These are phyloP conservation scores for Penaeus chinensis DNA, from an alignment of 1,140 invertebrate species.

Conservation along the genomic window DNA sequence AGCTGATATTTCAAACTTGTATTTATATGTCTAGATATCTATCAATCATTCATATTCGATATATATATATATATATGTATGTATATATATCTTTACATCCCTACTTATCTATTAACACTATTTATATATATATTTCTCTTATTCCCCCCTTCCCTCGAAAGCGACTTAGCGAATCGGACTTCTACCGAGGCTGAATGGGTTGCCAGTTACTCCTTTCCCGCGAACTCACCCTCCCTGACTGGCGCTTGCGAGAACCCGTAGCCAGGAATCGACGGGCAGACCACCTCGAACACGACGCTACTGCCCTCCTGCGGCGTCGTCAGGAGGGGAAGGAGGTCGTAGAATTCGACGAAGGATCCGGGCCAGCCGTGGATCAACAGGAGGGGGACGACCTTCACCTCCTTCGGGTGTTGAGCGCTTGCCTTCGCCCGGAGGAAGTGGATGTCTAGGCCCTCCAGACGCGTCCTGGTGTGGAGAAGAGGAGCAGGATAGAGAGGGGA, in stretches of 20 bases:
- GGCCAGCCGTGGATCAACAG: constrained; percentile 91
- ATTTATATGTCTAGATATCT: too few species aligned
- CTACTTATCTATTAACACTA: too few species aligned
- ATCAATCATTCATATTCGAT: too few species aligned
- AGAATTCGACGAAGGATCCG: constrained; percentile 87
- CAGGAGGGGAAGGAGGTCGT: constrained; percentile 80
- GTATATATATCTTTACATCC: too few species aligned
- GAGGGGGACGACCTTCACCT: constrained; percentile 74
- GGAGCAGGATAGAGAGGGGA: neutral
- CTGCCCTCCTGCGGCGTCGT: constrained; percentile 72
- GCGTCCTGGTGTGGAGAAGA: constrained; percentile 68
- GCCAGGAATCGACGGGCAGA: constrained; percentile 84
- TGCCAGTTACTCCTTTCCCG: constrained; percentile 60
- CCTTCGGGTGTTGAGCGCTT: constrained; percentile 24
- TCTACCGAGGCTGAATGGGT: neutral
- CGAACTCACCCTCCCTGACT: constrained; percentile 66
- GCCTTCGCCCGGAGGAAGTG: constrained; percentile 79
- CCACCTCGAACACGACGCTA: constrained; percentile 82
- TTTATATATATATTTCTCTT: too few species aligned
- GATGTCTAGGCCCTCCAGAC: constrained; percentile 79
- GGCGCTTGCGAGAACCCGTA: constrained; percentile 85
- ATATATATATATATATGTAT: too few species aligned
- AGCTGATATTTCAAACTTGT: too few species aligned
- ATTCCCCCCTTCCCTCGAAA: too few species aligned
- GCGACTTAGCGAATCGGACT: neutral